phyloP scores from a whole-genome alignment of 2,888 invertebrate genomes.

The Nomada ferruginata region DNA sequence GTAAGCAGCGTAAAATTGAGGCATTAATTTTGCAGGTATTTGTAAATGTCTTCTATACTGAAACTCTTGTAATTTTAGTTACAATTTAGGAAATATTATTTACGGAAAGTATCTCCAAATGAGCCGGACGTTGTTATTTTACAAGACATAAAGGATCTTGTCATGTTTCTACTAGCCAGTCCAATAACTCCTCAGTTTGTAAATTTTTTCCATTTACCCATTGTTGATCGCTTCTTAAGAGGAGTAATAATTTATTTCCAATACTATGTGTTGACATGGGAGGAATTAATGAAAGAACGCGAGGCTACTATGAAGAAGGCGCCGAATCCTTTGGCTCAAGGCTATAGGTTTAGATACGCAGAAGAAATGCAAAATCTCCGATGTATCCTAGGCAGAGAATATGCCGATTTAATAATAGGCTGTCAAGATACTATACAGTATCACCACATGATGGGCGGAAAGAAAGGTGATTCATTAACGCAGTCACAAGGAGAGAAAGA shows the following conservation, averaged over 20 bases:
- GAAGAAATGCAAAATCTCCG: conserved; percentile 87
- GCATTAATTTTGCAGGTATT: background rate
- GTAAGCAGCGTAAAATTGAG: conserved; percentile 58
- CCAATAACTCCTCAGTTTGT: conserved; percentile 87
- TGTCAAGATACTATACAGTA: conserved; percentile 78
- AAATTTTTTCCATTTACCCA: conserved; percentile 86
- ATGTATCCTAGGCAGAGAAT: conserved; percentile 87
- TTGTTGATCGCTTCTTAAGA: conserved; percentile 87
- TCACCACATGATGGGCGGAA: conserved; percentile 86
- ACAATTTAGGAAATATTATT: conserved; percentile 86
- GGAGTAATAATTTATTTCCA: conserved; percentile 88
- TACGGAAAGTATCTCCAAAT: conserved; percentile 86
- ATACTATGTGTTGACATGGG: conserved; percentile 88
- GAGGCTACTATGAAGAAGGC: conserved; percentile 82
- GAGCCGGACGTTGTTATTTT: conserved; percentile 87
- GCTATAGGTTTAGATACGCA: conserved; percentile 71
- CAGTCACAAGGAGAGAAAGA: conserved; percentile 88
- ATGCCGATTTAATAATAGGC: conserved; percentile 86
- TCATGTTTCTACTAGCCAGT: conserved; percentile 85
- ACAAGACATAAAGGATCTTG: conserved; percentile 87
- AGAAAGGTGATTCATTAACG: conserved; percentile 83
- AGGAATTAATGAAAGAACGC: conserved; percentile 86
- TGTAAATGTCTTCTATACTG: background rate
- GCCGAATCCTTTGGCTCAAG: conserved; percentile 77
- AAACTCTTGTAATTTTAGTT: conserved; percentile 82